A percentile compares a stretch with the other conserved stretches of the same genome.
phyloP scores from a whole-genome alignment of 2,888 invertebrate species.

The Resseliella maxima region DNA sequence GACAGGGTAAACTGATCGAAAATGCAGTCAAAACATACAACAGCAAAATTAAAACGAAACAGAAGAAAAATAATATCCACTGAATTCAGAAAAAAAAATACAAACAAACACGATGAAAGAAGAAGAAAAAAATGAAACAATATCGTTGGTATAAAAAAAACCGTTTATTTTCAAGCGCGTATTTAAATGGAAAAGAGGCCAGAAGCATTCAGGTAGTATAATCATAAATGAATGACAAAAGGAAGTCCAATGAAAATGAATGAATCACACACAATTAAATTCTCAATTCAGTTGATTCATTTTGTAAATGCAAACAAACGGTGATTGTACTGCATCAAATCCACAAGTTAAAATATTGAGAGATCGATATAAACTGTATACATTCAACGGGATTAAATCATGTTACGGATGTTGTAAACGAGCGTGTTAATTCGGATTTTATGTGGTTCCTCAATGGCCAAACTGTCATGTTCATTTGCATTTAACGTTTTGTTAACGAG shows the following conservation, averaged over 20 bases:
- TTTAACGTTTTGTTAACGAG: slow-evolving; percentile 32
- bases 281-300: neutral
- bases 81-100: neutral
- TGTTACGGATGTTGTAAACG: slow-evolving; percentile 51
- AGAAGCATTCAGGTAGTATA: slow-evolving; percentile 25
- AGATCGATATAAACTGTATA: neutral
- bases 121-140: neutral
- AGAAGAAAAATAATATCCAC: neutral
- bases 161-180: neutral
- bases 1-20: neutral
- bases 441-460: neutral
- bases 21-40: slow-evolving; percentile 45
- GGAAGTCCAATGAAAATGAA: slow-evolving; percentile 30
- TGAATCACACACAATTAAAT: slow-evolving; percentile 32
- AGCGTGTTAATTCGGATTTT: slow-evolving; percentile 44
- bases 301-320: neutral
- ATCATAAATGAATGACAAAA: slow-evolving; percentile 22
- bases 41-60: slow-evolving; percentile 30
- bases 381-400: neutral
- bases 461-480: slow-evolving; percentile 51
- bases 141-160: neutral
- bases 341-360: neutral
- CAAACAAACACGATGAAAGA: neutral
- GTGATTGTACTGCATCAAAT: too few relatives aligned
- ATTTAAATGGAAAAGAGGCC: neutral